Evolutionary conservation across 1,140 invertebrate species (phyloP).

Genomic region (Heliconius eleuchia): DNA sequence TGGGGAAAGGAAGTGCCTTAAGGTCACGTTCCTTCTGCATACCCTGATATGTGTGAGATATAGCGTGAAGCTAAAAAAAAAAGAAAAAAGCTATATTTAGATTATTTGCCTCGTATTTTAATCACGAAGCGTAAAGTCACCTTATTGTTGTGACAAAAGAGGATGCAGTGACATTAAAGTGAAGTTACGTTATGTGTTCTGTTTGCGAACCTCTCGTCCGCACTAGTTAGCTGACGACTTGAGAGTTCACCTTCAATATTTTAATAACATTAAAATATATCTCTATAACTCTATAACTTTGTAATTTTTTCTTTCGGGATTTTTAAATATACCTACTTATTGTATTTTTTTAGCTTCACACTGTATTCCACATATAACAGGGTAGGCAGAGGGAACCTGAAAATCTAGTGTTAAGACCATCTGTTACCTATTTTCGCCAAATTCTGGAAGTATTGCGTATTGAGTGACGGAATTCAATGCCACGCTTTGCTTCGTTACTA

Average conservation of each 20-base stretch:
- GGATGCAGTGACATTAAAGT: not conserved
- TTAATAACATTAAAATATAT: not conserved
- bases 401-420: too few relatives aligned
- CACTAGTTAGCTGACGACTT: constrained; percentile 21
- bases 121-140: not conserved
- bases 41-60: too few relatives aligned
- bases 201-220: constrained; percentile 14
- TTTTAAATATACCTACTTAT: not conserved
- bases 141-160: constrained; percentile 23
- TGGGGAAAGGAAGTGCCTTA: not conserved
- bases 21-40: too few relatives aligned
- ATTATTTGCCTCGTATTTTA: not conserved
- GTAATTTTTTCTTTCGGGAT: not conserved
- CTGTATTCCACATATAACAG: too few relatives aligned
- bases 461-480: too few relatives aligned
- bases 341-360: too few relatives aligned
- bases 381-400: too few relatives aligned
- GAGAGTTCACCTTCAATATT: constrained; percentile 8
- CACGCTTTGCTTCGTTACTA: too few relatives aligned
- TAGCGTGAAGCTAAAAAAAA: not conserved
- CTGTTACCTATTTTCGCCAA: too few relatives aligned
- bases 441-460: too few relatives aligned
- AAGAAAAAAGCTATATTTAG: not conserved
- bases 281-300: not conserved
- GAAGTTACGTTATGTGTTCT: constrained; percentile 12